These are phyloP conservation scores for Spicauda simplicius DNA, from an alignment of 2,888 invertebrate genomes.

Conservation along the genomic window DNA sequence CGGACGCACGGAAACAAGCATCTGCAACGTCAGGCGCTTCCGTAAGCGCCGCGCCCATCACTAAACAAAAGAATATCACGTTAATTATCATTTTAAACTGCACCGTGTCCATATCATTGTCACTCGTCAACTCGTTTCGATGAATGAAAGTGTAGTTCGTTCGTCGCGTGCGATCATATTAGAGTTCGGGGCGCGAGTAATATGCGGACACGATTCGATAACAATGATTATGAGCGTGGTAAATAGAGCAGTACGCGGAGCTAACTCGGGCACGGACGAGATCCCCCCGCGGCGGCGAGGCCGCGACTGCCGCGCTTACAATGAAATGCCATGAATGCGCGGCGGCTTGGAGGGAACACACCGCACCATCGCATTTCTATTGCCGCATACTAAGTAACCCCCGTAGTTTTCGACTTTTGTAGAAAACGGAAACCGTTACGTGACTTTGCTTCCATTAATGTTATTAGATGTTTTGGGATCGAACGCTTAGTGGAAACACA, in stretches of 20 bases:
- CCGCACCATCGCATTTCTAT: slow-evolving; percentile 69
- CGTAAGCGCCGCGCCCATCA: slow-evolving; percentile 82
- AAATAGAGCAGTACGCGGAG: slow-evolving; percentile 59
- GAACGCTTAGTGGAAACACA: slow-evolving; percentile 36
- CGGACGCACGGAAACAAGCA: slow-evolving; percentile 75
- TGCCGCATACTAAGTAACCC: slow-evolving; percentile 79
- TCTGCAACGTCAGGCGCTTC: slow-evolving; percentile 78
- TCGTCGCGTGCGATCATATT: slow-evolving; percentile 68
- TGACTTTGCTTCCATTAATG: slow-evolving; percentile 68
- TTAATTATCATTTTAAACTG: slow-evolving; percentile 80
- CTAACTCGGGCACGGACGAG: slow-evolving; percentile 55
- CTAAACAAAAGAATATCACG: slow-evolving; percentile 82
- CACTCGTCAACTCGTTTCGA: slow-evolving; percentile 69
- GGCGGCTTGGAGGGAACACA: slow-evolving; percentile 51
- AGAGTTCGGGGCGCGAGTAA: slow-evolving; percentile 60
- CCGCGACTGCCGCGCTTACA: slow-evolving; percentile 73
- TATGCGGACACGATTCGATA: slow-evolving; percentile 63
- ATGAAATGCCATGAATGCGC: slow-evolving; percentile 79
- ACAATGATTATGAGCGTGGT: slow-evolving; percentile 61
- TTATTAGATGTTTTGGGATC: slow-evolving; percentile 52
- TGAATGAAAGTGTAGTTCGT: slow-evolving; percentile 66
- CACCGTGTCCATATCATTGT: slow-evolving; percentile 83
- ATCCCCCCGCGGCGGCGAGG: slow-evolving; percentile 75
- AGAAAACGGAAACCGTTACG: slow-evolving; percentile 79
- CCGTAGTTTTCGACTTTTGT: slow-evolving; percentile 71